Evolutionary conservation across 2,797 vertebrate genomes (phyloP).

Genomic region (Hydrophis major): DNA sequence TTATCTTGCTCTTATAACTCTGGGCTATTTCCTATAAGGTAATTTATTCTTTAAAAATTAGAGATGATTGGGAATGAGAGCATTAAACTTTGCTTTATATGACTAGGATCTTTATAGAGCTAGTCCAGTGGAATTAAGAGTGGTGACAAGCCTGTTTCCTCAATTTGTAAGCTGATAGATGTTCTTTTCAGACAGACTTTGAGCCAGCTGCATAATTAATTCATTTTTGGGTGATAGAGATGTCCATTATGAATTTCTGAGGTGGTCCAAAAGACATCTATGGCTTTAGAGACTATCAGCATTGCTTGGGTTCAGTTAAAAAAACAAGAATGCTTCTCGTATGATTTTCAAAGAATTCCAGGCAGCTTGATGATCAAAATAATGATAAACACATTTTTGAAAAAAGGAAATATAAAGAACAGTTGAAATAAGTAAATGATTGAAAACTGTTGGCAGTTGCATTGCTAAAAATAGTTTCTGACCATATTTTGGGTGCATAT

Average conservation of each 20-base stretch:
- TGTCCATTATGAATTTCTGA: neutral
- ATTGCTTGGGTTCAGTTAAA: neutral
- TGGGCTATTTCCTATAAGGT: neutral
- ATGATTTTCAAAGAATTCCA: neutral
- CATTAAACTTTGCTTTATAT: neutral
- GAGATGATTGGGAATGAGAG: neutral
- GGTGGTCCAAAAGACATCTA: neutral
- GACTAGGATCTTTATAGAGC: neutral
- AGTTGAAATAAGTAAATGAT: neutral
- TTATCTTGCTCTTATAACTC: neutral
- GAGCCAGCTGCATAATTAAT: neutral
- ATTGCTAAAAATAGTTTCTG: neutral
- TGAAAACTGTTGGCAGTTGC: neutral
- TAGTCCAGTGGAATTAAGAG: neutral
- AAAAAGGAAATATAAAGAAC: neutral
- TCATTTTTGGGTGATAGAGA: neutral
- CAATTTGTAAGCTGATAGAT: neutral
- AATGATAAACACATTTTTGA: neutral
- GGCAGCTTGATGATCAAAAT: neutral
- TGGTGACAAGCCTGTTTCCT: neutral
- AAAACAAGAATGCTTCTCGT: neutral
- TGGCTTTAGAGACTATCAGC: neutral
- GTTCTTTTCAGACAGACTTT: neutral
- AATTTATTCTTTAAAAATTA: neutral
- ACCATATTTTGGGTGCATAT: neutral